Evolutionary conservation across 2,113 vertebrate genomes (phyloP).

Genomic region (Numida meleagris): DNA sequence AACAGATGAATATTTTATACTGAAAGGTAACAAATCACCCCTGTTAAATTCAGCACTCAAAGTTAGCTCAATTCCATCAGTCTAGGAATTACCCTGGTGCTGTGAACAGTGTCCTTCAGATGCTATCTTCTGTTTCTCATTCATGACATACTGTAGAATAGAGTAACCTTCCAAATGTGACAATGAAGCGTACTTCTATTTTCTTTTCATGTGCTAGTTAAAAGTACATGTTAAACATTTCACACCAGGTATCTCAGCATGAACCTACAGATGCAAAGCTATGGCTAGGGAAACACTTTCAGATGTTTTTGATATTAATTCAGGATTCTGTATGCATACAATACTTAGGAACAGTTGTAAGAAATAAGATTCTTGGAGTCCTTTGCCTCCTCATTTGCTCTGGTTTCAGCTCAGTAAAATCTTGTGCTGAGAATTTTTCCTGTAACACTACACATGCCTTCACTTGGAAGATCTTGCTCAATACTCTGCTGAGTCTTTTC

Average conservation of each 20-base stretch:
- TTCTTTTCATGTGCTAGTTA: constrained; percentile 50
- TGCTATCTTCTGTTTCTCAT: constrained; percentile 11
- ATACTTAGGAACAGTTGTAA: neutral
- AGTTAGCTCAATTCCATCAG: neutral
- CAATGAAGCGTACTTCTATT: constrained; percentile 20
- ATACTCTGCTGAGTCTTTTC: constrained; percentile 15
- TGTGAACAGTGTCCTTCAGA: constrained; percentile 36
- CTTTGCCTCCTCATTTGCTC: constrained; percentile 16
- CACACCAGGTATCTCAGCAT: neutral
- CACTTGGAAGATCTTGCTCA: neutral
- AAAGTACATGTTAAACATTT: constrained; percentile 40
- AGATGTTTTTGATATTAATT: constrained; percentile 33
- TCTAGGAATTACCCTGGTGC: neutral
- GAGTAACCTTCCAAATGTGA: constrained; percentile 32
- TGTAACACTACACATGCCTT: neutral
- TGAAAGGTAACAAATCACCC: constrained; percentile 70
- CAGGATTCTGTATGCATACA: neutral
- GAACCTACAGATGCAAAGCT: neutral
- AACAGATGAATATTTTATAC: constrained; percentile 74
- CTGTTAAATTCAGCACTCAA: constrained; percentile 35
- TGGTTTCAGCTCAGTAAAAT: neutral
- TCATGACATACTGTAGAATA: constrained; percentile 44
- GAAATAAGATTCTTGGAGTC: constrained; percentile 9
- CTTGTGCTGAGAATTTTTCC: constrained; percentile 17
- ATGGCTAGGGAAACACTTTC: neutral